phyloP scores from a whole-genome alignment of 1,140 invertebrate species.

The Cylas formicarius region DNA sequence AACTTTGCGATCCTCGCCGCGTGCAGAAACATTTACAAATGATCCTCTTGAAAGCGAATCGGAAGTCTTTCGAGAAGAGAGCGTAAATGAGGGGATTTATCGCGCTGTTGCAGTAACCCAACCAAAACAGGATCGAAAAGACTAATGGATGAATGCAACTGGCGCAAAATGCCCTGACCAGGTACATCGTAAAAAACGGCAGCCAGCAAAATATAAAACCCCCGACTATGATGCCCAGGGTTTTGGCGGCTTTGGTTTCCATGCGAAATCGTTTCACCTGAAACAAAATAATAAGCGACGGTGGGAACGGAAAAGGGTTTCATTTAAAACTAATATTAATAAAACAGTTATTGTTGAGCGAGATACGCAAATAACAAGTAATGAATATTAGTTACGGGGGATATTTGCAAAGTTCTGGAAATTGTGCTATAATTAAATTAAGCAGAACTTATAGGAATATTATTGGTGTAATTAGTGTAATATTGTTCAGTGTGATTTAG shows the following conservation, averaged over 20 bases:
- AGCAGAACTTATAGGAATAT: too few relatives aligned
- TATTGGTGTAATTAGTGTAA: too few relatives aligned
- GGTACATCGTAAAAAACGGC: slow-evolving; percentile 91
- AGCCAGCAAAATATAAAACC: slow-evolving; percentile 91
- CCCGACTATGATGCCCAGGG: slow-evolving; percentile 87
- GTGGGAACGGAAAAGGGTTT: background rate
- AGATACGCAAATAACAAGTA: too few relatives aligned
- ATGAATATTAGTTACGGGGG: too few relatives aligned
- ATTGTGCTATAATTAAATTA: too few relatives aligned
- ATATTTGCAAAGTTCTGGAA: too few relatives aligned
- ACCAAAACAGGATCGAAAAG: slow-evolving; percentile 91
- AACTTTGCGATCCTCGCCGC: slow-evolving; percentile 27
- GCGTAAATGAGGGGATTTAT: slow-evolving; percentile 91
- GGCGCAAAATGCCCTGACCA: slow-evolving; percentile 74
- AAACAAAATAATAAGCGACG: slow-evolving; percentile 11
- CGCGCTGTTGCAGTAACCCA: slow-evolving; percentile 94
- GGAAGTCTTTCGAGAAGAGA: slow-evolving; percentile 86
- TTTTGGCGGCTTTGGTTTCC: slow-evolving; percentile 92
- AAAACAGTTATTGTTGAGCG: background rate
- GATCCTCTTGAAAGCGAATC: slow-evolving; percentile 85
- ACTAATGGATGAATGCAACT: slow-evolving; percentile 71
- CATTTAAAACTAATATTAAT: slow-evolving; percentile 12
- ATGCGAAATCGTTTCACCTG: slow-evolving; percentile 76
- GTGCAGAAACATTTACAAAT: slow-evolving; percentile 75
- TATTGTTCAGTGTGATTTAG: too few relatives aligned